Base-by-base conservation (phyloP, 2,888 invertebrate species). In the Seira musarum region DNA sequence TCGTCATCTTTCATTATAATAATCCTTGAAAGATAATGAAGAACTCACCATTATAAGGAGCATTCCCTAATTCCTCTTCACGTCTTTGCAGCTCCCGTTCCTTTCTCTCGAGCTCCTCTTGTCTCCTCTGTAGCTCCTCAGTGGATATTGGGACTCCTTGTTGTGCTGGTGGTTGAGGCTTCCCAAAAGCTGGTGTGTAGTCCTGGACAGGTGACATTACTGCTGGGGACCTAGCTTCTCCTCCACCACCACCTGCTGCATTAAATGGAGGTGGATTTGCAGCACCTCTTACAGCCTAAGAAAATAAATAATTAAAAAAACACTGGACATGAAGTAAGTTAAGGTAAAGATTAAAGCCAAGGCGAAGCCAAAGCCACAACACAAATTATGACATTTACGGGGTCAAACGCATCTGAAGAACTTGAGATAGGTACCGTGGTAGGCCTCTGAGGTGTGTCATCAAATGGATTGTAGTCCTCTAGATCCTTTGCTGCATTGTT, bases 381-480 rank as follows among this genome's bases (percentile, higher is more conserved):
- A 46, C 19, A 57, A 57, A 57, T 57, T 10, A 57, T n/a, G n/a
- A 72, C 64, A 68, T 77, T 73, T 76, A 84, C 85, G 71, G 86
- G 84, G 57, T 83, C 86, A 79, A 83, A 80, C 71, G 85, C 84
- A 83, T 86, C 87, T 78, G 85, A 84, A 74, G 83, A 80, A 79
- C 72, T 79, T 79, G 79, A 80, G 21, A 82, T 84, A 78, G 87
- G 85, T 84, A 85, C 83, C 84, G 86, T 83, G 57, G 86, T 83
- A 61, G 85, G 86, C 79, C 86, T 84, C 84, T 83, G 87, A 81
- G 83, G 85, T 85, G 92, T 92, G 87, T 94, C 94, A 86, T 95
- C 96, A 89, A 98, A 98, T 30, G 98, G 98, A 90, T 98, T 97
- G 90, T 97, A 98, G 88, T 98, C 97, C 89, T 97, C 97, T 73